Conservation (phyloP, 23 tunicate species). For the Halocynthia aurantium region DNA sequence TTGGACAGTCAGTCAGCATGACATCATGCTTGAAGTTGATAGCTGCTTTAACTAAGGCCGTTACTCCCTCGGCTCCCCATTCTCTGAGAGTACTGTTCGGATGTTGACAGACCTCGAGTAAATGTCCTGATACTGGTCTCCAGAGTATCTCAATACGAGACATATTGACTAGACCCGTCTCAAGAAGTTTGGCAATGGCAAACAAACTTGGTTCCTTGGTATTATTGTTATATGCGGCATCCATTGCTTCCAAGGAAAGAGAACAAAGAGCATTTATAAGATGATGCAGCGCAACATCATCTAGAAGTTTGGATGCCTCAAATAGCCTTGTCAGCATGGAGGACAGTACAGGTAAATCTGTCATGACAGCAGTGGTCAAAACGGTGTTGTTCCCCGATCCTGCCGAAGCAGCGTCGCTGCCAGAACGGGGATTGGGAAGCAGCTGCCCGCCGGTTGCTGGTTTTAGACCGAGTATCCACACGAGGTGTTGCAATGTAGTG, state of each 20-base stretch:
- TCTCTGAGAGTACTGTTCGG: constrained; percentile 59
- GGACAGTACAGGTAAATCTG: constrained; percentile 75
- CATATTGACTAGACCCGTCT: constrained; percentile 93
- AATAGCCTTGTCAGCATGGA: constrained; percentile 64
- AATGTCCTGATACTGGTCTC: constrained; percentile 98
- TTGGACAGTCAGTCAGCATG: constrained; percentile 30
- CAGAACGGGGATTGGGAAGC: constrained; percentile 44
- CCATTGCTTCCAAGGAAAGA: constrained; percentile 86
- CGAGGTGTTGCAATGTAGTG: constrained; percentile 85
- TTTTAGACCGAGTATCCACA: constrained; percentile 91
- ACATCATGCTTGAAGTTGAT: constrained; percentile 60
- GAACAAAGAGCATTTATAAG: constrained; percentile 94
- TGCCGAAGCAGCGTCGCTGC: constrained; percentile 32
- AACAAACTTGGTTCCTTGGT: constrained; percentile 87
- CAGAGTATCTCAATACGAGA: constrained; percentile 82
- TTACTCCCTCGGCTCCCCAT: constrained; percentile 96
- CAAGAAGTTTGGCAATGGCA: constrained; percentile 87
- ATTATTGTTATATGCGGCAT: constrained; percentile 65
- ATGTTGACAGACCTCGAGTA: constrained; percentile 94
- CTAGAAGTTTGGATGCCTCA: constrained; percentile 75
- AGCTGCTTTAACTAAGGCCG: constrained; percentile 80
- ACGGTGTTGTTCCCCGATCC: constrained; percentile 36
- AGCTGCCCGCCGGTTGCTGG: constrained; percentile 65
- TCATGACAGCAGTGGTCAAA: constrained; percentile 78
- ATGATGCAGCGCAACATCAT: constrained; percentile 96